Percentiles rank a stretch among this genome's conserved stretches.
These are phyloP conservation scores for Florisuga fusca DNA, from an alignment of 2,797 vertebrate genomes.

Conservation along the genomic window DNA sequence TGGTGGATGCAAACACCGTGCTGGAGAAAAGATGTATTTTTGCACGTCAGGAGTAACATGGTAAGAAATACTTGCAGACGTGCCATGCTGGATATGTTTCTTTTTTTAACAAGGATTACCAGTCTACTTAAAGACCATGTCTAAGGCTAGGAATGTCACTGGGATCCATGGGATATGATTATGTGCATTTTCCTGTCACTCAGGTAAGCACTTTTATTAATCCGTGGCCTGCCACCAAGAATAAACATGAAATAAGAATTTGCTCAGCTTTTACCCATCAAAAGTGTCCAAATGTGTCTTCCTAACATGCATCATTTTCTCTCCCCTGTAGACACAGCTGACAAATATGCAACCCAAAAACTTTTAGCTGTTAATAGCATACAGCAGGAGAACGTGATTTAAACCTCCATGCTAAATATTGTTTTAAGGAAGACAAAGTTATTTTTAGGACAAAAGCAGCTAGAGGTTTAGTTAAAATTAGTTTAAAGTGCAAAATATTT, in stretches of 20 bases:
- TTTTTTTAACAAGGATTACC: slow-evolving; percentile 27
- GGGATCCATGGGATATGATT: neutral
- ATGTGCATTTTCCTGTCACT: slow-evolving; percentile 14
- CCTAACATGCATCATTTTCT: neutral
- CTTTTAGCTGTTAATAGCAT: neutral
- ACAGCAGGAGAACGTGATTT: neutral
- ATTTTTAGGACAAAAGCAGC: slow-evolving; percentile 5
- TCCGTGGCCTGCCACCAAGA: neutral
- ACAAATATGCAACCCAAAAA: neutral
- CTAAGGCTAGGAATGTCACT: neutral
- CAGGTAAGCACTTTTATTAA: neutral
- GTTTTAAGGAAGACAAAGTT: slow-evolving; percentile 9
- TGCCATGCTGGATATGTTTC: neutral
- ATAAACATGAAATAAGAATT: neutral
- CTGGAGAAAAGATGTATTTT: neutral
- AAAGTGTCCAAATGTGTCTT: neutral
- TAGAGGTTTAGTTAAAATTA: slow-evolving; percentile 13
- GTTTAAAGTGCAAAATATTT: slow-evolving; percentile 45
- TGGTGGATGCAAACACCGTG: neutral
- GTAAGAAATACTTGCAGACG: slow-evolving; percentile 9
- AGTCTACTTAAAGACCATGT: slow-evolving; percentile 11
- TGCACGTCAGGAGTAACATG: neutral
- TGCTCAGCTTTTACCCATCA: neutral
- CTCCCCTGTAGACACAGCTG: neutral
- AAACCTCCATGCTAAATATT: slow-evolving; percentile 10